These are phyloP conservation scores for Anastrepha obliqua DNA, from an alignment of 1,140 invertebrate genomes.

Conservation along the genomic window DNA sequence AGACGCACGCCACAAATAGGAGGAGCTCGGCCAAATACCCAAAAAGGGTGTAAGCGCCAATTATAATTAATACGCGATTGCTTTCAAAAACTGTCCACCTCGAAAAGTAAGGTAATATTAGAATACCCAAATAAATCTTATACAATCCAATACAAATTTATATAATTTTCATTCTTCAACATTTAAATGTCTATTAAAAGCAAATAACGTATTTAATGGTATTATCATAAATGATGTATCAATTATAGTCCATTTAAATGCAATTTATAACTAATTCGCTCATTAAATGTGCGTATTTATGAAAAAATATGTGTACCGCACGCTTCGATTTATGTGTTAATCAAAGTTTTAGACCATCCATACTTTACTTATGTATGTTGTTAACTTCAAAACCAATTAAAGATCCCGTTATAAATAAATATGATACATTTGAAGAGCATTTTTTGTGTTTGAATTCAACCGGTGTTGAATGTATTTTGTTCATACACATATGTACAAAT, in stretches of 20 bases:
- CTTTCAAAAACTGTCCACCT: too few species aligned
- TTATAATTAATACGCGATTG: too few species aligned
- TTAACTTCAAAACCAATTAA: not conserved
- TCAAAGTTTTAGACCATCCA: not conserved
- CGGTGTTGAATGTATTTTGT: not conserved
- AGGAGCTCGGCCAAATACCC: too few species aligned
- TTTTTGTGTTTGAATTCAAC: slow-evolving; percentile 10
- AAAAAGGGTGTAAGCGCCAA: too few species aligned
- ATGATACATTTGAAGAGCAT: not conserved
- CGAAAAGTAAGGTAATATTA: too few species aligned
- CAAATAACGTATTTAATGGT: too few species aligned
- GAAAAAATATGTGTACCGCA: not conserved
- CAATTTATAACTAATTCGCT: not conserved
- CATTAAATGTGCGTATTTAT: not conserved
- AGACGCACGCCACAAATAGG: too few species aligned
- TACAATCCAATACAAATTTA: too few species aligned
- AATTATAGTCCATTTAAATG: slow-evolving; percentile 5
- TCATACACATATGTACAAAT: not conserved
- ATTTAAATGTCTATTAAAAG: too few species aligned
- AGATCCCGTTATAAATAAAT: not conserved
- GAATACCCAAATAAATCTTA: too few species aligned
- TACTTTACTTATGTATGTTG: slow-evolving; percentile 12
- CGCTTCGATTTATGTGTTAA: not conserved
- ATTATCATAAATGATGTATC: not conserved
- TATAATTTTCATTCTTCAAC: too few species aligned